phyloP scores from a whole-genome alignment of 2,888 invertebrate genomes.

The Seladonia tumulorum region DNA sequence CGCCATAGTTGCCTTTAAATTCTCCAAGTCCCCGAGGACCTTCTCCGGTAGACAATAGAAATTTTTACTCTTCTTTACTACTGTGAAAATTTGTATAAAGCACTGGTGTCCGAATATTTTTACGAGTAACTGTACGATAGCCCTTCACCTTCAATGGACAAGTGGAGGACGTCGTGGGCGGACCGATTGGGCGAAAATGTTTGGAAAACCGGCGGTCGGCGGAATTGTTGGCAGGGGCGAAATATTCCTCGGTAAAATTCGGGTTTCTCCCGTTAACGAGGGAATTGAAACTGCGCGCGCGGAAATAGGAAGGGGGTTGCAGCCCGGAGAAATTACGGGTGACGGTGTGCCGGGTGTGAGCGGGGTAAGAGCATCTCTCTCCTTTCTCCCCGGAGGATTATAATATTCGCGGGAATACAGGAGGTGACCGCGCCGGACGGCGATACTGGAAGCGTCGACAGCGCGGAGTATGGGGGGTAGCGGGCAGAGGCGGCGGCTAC shows the following conservation, averaged over 20 bases:
- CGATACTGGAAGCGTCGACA: constrained; percentile 45
- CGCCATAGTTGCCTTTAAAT: background rate
- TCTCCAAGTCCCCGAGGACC: background rate
- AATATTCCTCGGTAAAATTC: constrained; percentile 26
- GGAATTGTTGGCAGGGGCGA: background rate
- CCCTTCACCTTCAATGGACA: background rate
- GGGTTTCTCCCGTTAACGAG: constrained; percentile 46
- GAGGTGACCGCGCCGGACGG: constrained; percentile 40
- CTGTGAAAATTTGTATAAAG: background rate
- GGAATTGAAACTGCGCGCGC: constrained; percentile 31
- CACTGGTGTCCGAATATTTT: background rate
- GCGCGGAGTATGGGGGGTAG: constrained; percentile 24
- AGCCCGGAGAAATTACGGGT: constrained; percentile 35
- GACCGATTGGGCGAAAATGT: constrained; percentile 29
- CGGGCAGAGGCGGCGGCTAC: background rate
- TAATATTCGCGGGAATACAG: constrained; percentile 53
- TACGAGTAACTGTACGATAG: background rate
- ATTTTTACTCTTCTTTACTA: background rate
- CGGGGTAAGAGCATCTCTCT: constrained; percentile 47
- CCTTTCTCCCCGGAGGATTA: constrained; percentile 37
- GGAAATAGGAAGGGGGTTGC: constrained; percentile 7
- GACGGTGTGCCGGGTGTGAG: background rate
- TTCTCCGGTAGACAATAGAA: background rate
- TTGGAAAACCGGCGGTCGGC: constrained; percentile 5
- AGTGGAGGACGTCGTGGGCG: too few relatives aligned